These are phyloP conservation scores for Rhadinocentrus ornatus DNA, from an alignment of 2,797 vertebrate species.

Conservation along the genomic window DNA sequence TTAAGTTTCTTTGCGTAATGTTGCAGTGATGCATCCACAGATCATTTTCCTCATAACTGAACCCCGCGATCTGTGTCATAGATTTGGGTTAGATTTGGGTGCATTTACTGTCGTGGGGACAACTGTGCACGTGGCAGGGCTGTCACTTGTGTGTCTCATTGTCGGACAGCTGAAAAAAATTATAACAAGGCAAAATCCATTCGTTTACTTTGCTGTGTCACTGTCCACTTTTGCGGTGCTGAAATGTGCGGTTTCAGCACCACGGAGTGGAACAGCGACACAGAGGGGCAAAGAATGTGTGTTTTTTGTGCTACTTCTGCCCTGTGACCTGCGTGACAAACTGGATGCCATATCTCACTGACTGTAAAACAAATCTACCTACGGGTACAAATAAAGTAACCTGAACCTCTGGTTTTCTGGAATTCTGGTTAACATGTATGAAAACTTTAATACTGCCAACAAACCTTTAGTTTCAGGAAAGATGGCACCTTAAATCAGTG, in stretches of 20 bases:
- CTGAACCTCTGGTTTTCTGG: background rate
- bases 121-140: background rate
- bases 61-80: background rate
- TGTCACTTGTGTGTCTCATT: background rate
- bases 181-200: background rate
- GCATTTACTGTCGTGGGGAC: background rate
- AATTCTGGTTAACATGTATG: background rate
- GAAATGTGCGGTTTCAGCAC: conserved; percentile 32
- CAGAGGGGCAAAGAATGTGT: background rate
- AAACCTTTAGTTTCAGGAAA: background rate
- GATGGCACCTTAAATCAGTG: background rate
- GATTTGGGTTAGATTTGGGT: background rate
- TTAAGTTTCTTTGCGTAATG: conserved; percentile 2
- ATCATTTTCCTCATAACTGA: background rate
- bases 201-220: background rate
- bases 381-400: no score
- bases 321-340: no score
- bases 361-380: no score
- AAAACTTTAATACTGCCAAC: background rate
- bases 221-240: conserved; percentile 6
- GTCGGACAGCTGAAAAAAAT: conserved; percentile 4
- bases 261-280: conserved; percentile 29
- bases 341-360: no score
- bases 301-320: no score
- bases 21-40: background rate